Conservation (phyloP, 2,888 invertebrate genomes). For the Caenorhabditis sp. region DNA sequence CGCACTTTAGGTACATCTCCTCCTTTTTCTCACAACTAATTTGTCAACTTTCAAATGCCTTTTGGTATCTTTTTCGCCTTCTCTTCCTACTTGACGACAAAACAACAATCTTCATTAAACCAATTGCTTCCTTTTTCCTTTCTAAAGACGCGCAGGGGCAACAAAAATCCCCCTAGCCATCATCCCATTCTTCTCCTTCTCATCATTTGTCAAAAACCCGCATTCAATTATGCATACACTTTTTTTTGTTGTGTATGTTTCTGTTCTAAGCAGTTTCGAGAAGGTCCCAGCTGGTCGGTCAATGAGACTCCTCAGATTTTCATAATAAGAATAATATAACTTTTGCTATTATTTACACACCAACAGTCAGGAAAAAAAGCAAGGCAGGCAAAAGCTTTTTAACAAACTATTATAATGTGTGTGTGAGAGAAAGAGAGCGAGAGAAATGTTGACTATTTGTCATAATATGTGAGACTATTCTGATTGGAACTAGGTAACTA, state of each 20-base stretch:
- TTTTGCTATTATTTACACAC: neutral
- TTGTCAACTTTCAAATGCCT: too few relatives aligned
- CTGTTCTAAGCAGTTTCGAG: neutral
- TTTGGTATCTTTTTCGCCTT: too few relatives aligned
- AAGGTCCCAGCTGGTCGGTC: neutral
- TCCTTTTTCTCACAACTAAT: neutral
- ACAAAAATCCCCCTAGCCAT: too few relatives aligned
- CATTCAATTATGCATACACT: neutral
- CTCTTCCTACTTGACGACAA: too few relatives aligned
- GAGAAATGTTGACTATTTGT: neutral
- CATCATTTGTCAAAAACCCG: too few relatives aligned
- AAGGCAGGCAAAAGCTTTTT: neutral
- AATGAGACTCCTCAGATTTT: too few relatives aligned
- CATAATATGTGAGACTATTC: neutral
- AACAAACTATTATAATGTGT: neutral
- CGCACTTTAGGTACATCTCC: neutral
- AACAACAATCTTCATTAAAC: too few relatives aligned
- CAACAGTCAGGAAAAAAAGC: neutral
- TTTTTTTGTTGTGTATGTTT: neutral
- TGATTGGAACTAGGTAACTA: too few relatives aligned
- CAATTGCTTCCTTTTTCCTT: too few relatives aligned
- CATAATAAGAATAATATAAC: neutral
- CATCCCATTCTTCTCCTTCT: too few relatives aligned
- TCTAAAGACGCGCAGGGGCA: too few relatives aligned
- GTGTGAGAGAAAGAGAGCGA: neutral